phyloP scores from a whole-genome alignment of 2,888 invertebrate genomes.

The Geophilus truncorum region DNA sequence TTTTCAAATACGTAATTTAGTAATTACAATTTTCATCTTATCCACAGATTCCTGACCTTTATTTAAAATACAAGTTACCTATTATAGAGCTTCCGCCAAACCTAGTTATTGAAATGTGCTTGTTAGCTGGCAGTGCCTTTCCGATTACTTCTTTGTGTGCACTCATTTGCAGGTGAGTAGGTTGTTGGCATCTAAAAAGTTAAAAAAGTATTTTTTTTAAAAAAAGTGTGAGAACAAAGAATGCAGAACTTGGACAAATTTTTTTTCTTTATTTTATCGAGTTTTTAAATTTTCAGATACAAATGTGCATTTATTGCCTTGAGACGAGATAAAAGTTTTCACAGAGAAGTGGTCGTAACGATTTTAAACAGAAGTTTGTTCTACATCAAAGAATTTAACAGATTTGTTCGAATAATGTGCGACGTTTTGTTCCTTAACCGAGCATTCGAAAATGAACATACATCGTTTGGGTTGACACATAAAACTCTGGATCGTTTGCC shows the following conservation, averaged over 20 bases:
- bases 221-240: neutral
- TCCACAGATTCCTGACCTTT: neutral
- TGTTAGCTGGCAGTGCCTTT: neutral
- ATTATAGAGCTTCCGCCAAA: neutral
- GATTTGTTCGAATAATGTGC: neutral
- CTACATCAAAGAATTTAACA: neutral
- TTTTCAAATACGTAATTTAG: neutral
- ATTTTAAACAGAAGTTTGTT: neutral
- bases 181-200: conserved; percentile 2
- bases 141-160: neutral
- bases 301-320: neutral
- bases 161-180: conserved; percentile 32
- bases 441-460: neutral
- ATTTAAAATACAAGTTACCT: neutral
- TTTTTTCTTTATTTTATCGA: neutral
- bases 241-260: neutral
- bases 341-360: neutral
- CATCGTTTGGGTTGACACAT: neutral
- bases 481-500: neutral
- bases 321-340: neutral
- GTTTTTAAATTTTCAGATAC: neutral
- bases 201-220: neutral
- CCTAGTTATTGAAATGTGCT: neutral
- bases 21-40: neutral
- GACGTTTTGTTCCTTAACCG: neutral